Evolutionary conservation across 2,113 vertebrate species (phyloP), one percentile per base, ranked within the genome.

Genomic region (Zapus hudsonius): DNA sequence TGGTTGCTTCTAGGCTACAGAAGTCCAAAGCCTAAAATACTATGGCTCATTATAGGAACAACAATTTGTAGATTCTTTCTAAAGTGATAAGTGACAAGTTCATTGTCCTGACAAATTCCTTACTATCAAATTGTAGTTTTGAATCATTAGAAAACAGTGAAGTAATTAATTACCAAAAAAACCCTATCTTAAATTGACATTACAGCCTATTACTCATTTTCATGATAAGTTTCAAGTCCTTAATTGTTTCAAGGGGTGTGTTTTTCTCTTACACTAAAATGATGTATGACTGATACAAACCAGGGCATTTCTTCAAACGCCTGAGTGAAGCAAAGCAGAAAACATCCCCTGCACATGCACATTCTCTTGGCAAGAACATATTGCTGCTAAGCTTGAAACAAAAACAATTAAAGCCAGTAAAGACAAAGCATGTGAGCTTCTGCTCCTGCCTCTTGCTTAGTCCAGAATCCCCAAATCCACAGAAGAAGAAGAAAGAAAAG

Each of bases 241-340:
- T 97, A 64, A 96, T 94, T 96, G 70, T 96, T 96, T 95, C 86
- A 93, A 97, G 96, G 90, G 96, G 89, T 75, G 69, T 88, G 93
- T 92, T 97, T 52, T 97, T 94, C 93, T 95, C 86, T 92, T 91
- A 89, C 76, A 93, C 67, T 91, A 95, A 97, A 97, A 90, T 96
- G 16, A 96, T 97, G 86, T 95, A 94, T 93, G 23, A 90, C 40
- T 96, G 96, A 97, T 90, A 95, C 89, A 96, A 97, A 97, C 97
- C 91, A 93, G 80, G 80, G 67, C 94, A 97, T 95, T 75, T 95
- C 93, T 94, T 95, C 89, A 97, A 97, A 96, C 29, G 93, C 84
- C 87, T 93, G 84, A 96, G 89, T 96, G 96, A 98, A 96, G 91
- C 59, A 96, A 97, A 97, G 94, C 96, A 97, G 96, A 96, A 96